A percentile compares a stretch with the other conserved stretches of the same genome.
Conservation (phyloP, 2,888 invertebrate species). For the Scaptomyza parva region DNA sequence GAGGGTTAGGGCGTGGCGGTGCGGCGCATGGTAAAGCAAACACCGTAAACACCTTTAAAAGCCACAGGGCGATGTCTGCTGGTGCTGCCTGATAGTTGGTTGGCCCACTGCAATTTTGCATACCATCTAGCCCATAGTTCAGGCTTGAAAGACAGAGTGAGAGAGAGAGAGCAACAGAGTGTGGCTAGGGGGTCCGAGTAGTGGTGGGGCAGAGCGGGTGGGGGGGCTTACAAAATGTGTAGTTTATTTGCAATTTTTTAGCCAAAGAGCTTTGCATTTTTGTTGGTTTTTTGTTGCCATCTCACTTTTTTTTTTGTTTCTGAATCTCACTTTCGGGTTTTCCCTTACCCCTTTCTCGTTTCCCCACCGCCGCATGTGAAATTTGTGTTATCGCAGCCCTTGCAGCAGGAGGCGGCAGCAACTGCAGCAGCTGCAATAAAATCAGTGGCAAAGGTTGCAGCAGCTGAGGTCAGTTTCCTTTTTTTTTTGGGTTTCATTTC, state of each 20-base stretch:
- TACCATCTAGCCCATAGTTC: conserved; percentile 52
- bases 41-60: conserved; percentile 76
- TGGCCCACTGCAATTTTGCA: conserved; percentile 68
- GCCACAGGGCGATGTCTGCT: conserved; percentile 69
- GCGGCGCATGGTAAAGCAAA: conserved; percentile 53
- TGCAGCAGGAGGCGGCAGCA: conserved; percentile 63
- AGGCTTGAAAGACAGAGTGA: conserved; percentile 26
- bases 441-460: conserved; percentile 78
- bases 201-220: conserved; percentile 10
- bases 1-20: no score
- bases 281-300: conserved; percentile 40
- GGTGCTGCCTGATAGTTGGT: conserved; percentile 71
- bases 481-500: conserved; percentile 65
- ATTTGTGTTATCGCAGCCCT: conserved; percentile 75
- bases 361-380: conserved; percentile 64
- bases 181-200: not conserved
- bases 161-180: no score
- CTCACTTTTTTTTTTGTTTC: conserved; percentile 30
- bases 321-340: conserved; percentile 20
- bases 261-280: conserved; percentile 74
- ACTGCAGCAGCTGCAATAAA: conserved; percentile 74
- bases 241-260: conserved; percentile 78
- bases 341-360: conserved; percentile 9
- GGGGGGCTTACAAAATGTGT: conserved; percentile 64
- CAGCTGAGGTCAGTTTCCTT: conserved; percentile 78